Evolutionary conservation across 2,113 vertebrate genomes (phyloP).

Genomic region (Motacilla alba): DNA sequence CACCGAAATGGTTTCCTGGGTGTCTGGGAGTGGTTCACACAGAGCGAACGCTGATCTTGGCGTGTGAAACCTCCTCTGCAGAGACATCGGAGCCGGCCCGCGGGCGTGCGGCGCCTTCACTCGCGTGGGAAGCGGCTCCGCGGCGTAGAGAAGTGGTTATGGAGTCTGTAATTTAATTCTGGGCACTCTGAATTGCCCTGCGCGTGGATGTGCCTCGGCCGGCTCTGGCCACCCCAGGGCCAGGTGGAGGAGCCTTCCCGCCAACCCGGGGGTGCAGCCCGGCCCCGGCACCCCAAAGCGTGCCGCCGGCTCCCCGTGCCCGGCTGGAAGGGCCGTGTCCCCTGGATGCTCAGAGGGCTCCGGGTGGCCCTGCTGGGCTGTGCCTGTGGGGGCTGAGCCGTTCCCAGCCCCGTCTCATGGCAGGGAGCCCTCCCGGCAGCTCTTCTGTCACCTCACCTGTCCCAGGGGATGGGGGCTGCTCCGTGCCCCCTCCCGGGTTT

Average conservation of each 20-base stretch:
- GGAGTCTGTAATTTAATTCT: background rate
- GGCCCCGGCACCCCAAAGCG: background rate
- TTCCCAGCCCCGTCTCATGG: background rate
- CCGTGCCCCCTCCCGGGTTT: too few species aligned
- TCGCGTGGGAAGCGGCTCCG: accelerated
- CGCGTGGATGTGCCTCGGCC: background rate
- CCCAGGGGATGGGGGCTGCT: background rate
- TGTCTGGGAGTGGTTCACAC: too few species aligned
- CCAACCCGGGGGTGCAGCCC: background rate
- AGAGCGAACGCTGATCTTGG: accelerated
- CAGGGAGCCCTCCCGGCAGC: background rate
- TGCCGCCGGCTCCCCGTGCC: background rate
- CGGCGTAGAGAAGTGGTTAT: accelerated
- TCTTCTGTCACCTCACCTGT: background rate
- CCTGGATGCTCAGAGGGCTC: too few species aligned
- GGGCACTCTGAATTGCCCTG: background rate
- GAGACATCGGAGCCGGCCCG: accelerated
- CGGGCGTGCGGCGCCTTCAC: accelerated
- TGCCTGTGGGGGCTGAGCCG: background rate
- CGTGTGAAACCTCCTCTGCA: background rate
- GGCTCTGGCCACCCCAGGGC: accelerated
- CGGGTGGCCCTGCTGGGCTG: background rate
- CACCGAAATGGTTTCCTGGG: accelerated
- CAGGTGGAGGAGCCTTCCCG: background rate
- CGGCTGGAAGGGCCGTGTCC: background rate